Evolutionary conservation across 2,113 vertebrate genomes (phyloP), one percentile per base, ranked within the genome.

Genomic region (Dinomys branickii): DNA sequence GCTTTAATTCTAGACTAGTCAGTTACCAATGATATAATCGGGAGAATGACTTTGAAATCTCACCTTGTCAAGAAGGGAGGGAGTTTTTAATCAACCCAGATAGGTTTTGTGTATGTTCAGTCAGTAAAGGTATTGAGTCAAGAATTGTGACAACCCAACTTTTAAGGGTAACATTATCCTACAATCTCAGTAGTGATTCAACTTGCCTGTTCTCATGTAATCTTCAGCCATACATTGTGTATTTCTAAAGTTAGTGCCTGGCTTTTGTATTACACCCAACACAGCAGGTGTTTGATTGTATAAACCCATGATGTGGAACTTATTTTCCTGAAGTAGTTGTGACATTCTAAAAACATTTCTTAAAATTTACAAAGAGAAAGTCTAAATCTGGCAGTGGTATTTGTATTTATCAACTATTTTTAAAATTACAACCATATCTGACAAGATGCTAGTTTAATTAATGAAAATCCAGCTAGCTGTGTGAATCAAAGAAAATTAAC

Each of bases 391-490:
- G 9, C 7, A 33, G 24, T 26, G 22, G 67, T 80, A n/a, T 0
- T 26, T 7, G 9, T 30, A 78, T 80, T 71, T 44, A 65, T n/a
- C 83, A 35, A 94, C 16, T 88, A 33, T 69, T 90, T 87, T 88
- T 88, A 58, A n/a, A 30, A 47, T 52, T 63, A 22, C 52, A 61
- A 90, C 7, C 26, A 26, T 38, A 63, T 78, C 59, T 65, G 28
- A 58, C 47, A 90, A 83, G 17, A 52, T 77, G 14, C 28, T 12
- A 83, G 22, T 58, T 63, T 67, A 65, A 78, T 69, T 83, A 90
- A 61, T 89, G 50, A 90, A 97, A 69, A 80, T n/a, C 20, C 41
- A 83, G 26, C 26, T 73, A 61, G 16, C 33, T 84, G 7, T 95
- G 2, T 61, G 78, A 93, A 87, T 83, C 61, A 71, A 54, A 75